These are phyloP conservation scores for Ramphastos sulfuratus DNA, from an alignment of 2,113 vertebrate species.

Conservation along the genomic window DNA sequence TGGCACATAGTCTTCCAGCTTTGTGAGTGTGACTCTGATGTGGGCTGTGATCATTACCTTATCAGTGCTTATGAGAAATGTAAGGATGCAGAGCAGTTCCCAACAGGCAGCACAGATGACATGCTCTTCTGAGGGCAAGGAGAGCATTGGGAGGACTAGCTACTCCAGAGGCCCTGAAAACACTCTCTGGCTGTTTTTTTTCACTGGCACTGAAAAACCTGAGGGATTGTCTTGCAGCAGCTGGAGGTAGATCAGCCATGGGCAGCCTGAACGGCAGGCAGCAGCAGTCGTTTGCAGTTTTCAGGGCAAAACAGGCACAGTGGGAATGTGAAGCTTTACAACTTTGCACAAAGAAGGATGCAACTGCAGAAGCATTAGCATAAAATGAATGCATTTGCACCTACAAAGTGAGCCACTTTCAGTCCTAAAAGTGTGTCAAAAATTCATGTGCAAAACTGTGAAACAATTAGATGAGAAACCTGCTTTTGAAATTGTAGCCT, in stretches of 20 bases:
- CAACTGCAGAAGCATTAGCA: conserved; percentile 5
- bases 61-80: not conserved
- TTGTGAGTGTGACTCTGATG: not conserved
- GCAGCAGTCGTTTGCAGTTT: not conserved
- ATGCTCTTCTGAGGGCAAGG: not conserved
- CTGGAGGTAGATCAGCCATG: not conserved
- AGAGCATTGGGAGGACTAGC: not conserved
- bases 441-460: not conserved
- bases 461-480: conserved; percentile 47
- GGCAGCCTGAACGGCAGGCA: not conserved
- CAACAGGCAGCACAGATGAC: not conserved
- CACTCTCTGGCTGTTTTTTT: not conserved
- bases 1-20: not conserved
- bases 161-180: not conserved
- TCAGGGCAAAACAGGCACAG: conserved; percentile 6
- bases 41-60: not conserved
- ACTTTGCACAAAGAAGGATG: not conserved
- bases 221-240: not conserved
- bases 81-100: not conserved
- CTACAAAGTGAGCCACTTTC: not conserved
- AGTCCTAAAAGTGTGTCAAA: conserved; percentile 25
- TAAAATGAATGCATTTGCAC: not conserved
- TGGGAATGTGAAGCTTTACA: not conserved
- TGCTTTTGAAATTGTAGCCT: conserved; percentile 46
- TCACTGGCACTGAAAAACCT: not conserved